These are phyloP conservation scores for Distichodus sexfasciatus DNA, from an alignment of 2,797 vertebrate species.

Conservation along the genomic window DNA sequence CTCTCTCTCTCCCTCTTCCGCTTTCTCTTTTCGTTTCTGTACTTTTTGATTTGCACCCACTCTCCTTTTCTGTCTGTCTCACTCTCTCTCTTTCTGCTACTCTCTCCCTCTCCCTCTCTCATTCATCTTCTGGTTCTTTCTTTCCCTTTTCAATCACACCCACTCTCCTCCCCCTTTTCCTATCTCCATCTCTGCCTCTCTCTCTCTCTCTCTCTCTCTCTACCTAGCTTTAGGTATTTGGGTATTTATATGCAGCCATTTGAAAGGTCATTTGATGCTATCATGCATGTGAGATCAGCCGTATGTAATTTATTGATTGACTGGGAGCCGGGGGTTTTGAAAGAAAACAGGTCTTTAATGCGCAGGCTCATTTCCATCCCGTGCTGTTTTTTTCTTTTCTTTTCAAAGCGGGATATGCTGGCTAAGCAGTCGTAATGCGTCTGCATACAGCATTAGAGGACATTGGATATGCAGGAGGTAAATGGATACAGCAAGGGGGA, in stretches of 20 bases:
- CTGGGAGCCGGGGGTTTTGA: constrained; percentile 52
- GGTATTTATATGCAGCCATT: constrained; percentile 34
- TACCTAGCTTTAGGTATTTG: no score
- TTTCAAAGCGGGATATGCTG: constrained; percentile 65
- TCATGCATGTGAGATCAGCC: constrained; percentile 40
- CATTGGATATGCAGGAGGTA: constrained; percentile 61
- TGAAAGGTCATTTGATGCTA: constrained; percentile 51
- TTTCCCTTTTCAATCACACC: no score
- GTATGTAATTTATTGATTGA: constrained; percentile 62
- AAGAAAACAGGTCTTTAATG: constrained; percentile 61
- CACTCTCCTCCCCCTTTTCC: no score
- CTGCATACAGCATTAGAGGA: constrained; percentile 62
- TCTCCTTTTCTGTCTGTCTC: no score
- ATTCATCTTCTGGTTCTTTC: no score
- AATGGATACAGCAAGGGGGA: constrained; percentile 34
- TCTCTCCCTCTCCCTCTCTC: no score
- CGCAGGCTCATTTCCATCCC: constrained; percentile 46
- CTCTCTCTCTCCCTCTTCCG: no score
- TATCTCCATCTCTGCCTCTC: no score
- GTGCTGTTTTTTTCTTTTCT: constrained; percentile 54
- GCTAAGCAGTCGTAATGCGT: constrained; percentile 64
- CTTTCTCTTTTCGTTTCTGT: no score
- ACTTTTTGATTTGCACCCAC: no score
- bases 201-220: no score
- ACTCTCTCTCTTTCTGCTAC: no score